Evolutionary conservation across 2,888 invertebrate species (phyloP).

Genomic region (Rotaria sp.): DNA sequence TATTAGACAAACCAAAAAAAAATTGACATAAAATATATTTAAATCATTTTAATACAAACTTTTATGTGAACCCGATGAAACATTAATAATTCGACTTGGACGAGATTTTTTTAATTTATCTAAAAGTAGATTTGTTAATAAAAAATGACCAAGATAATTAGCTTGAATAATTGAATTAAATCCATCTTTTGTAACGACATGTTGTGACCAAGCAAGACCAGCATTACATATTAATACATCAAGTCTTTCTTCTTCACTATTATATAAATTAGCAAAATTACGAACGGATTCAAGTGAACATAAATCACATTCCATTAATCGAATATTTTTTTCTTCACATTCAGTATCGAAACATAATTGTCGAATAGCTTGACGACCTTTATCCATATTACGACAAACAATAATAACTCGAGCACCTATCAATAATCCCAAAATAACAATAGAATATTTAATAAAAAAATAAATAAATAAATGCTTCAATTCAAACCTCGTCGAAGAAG

Average conservation of each 20-base stretch:
- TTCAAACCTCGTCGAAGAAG: slow-evolving; percentile 62
- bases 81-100: slow-evolving; percentile 50
- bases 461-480: neutral
- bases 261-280: neutral
- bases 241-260: neutral
- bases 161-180: slow-evolving; percentile 46
- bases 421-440: too few relatives aligned
- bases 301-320: neutral
- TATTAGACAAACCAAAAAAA: neutral
- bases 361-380: slow-evolving; percentile 23
- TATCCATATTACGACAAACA: slow-evolving; percentile 29
- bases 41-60: neutral
- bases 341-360: neutral
- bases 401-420: slow-evolving; percentile 34
- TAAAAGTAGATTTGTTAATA: slow-evolving; percentile 50
- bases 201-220: neutral
- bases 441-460: too few relatives aligned
- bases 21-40: neutral
- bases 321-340: neutral
- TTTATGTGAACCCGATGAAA: slow-evolving; percentile 47
- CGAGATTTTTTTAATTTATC: slow-evolving; percentile 48
- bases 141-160: slow-evolving; percentile 44
- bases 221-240: neutral
- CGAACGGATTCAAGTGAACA: neutral
- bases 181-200: neutral